phyloP scores from a whole-genome alignment of 2,888 invertebrate genomes.

The Coenonympha arcania region DNA sequence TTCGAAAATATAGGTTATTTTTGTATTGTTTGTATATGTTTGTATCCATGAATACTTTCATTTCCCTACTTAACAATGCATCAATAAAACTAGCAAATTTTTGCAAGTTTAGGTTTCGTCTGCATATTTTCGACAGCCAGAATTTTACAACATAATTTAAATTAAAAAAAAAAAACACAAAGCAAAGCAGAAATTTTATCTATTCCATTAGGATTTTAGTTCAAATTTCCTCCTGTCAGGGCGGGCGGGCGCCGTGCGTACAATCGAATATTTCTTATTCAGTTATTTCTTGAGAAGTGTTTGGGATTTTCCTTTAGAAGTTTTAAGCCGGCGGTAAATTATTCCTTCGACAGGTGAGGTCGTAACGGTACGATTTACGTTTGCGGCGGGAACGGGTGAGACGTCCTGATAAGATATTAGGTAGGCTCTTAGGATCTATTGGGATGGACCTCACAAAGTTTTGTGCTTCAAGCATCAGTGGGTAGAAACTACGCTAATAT shows the following conservation, averaged over 20 bases:
- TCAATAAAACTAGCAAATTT: too few relatives aligned
- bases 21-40: too few relatives aligned
- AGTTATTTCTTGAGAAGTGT: constrained; percentile 71
- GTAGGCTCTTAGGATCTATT: constrained; percentile 55
- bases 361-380: constrained; percentile 74
- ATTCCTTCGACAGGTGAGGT: constrained; percentile 73
- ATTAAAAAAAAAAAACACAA: too few relatives aligned
- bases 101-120: too few relatives aligned
- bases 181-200: constrained; percentile 40
- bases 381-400: constrained; percentile 57
- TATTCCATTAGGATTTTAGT: constrained; percentile 57
- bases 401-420: constrained; percentile 69
- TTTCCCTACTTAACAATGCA: too few relatives aligned
- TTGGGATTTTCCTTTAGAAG: constrained; percentile 69
- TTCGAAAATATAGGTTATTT: too few relatives aligned
- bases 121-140: too few relatives aligned
- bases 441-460: constrained; percentile 49
- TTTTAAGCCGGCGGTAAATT: constrained; percentile 73
- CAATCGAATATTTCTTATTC: constrained; percentile 68
- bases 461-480: constrained; percentile 39
- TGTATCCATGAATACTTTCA: too few relatives aligned
- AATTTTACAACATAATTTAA: too few relatives aligned
- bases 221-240: constrained; percentile 53
- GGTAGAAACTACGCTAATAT: constrained; percentile 39
- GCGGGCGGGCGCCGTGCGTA: constrained; percentile 37